Base-by-base conservation (phyloP, 2,888 invertebrate species). In the Hedychridium roseum region DNA sequence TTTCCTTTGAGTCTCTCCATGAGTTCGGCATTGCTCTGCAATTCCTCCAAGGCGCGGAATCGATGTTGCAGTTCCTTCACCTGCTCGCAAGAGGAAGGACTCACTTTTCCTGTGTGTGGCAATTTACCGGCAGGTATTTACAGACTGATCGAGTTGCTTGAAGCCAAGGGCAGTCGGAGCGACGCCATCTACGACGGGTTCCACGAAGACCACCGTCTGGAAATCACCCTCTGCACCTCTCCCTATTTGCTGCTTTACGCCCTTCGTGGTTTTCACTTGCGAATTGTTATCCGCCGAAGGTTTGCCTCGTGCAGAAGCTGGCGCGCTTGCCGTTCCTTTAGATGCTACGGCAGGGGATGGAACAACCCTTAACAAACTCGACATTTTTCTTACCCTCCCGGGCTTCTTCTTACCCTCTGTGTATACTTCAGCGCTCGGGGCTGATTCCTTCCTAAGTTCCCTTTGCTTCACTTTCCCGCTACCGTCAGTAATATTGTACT, bases 1-100 rank as follows among this genome's bases (percentile, higher is more conserved):
- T 53, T 66, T 59, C 57, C 64, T 53, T 72, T 79, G 1, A 79
- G 61, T 20, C 80, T 78, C 17, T 80, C 79, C 1, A 82, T 67
- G 21, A 83, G 66, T 3, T 80, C 80, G 1, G 74, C 52, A 56
- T 81, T 81, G 1, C 66, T 76, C 1, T 82, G 80, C 18, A 83
- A 70, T 5, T 72, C 67, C 47, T 81, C 79, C n/a, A 83, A 34
- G 0, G 73, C 71, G 39, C 76, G 70, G 12, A 82, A 66, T 26
- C 80, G 79, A 1, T 72, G 58, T 47, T 80, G 72, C 7, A 83
- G 55, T 26, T 72, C 63, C 7, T 72, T 64, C 5, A 82, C 68
- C 62, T 71, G 43, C 15, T 2, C 9, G 2, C 1, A 4, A 43
- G 6, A 26, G 20, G 11, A 9, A 27, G n/a, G 26, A 14, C 15